Percentiles rank a stretch among this genome's conserved stretches.
These are phyloP conservation scores for Neoaliturus tenellus DNA, from an alignment of 2,888 invertebrate species.

Conservation along the genomic window DNA sequence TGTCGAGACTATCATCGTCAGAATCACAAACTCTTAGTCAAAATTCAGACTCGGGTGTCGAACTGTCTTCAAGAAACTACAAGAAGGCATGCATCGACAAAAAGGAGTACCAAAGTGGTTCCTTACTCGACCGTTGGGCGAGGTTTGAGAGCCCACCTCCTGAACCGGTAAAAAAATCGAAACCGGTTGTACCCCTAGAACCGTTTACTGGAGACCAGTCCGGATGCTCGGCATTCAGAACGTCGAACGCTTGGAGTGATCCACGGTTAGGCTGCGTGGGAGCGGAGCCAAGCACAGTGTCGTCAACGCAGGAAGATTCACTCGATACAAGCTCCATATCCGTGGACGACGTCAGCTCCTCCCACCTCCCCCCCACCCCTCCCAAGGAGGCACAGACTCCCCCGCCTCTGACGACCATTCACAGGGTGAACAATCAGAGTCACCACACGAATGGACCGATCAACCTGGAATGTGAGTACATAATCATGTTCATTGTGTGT, in stretches of 20 bases:
- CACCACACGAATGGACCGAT: background rate
- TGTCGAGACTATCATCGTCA: background rate
- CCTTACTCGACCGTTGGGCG: conserved; percentile 63
- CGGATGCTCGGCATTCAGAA: conserved; percentile 61
- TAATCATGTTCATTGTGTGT: background rate
- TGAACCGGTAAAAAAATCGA: conserved; percentile 24
- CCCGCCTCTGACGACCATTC: background rate
- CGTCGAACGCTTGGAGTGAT: conserved; percentile 31
- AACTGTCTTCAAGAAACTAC: background rate
- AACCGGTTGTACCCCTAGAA: conserved; percentile 33
- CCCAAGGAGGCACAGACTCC: conserved; percentile 42
- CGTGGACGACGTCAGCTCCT: background rate
- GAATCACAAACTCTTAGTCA: background rate
- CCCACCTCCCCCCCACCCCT: conserved; percentile 17
- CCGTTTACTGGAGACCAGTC: conserved; percentile 52
- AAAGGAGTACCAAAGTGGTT: conserved; percentile 56
- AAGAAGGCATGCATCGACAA: conserved; percentile 55
- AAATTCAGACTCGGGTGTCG: background rate
- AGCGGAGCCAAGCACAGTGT: background rate
- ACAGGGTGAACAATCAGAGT: background rate
- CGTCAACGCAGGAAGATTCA: background rate
- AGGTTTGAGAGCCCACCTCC: conserved; percentile 59
- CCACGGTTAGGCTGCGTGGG: background rate
- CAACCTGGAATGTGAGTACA: background rate
- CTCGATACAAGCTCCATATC: background rate